Percentiles rank a stretch among this genome's conserved stretches.
Evolutionary conservation across 2,113 vertebrate genomes (phyloP).

Genomic region (Strix aluco): DNA sequence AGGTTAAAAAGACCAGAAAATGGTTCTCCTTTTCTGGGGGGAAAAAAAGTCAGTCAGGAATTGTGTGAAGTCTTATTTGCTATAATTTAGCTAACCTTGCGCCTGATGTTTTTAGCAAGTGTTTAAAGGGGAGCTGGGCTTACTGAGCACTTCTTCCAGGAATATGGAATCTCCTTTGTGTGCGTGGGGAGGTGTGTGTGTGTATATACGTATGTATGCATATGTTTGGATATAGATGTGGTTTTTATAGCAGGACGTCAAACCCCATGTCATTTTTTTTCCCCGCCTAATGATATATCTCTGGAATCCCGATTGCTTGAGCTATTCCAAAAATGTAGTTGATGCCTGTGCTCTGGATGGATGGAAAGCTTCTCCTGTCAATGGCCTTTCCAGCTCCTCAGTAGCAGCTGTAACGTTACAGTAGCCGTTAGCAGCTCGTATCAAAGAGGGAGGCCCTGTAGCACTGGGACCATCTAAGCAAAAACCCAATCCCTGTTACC

Average conservation of each 20-base stretch:
- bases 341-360: background rate
- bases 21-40: accelerated
- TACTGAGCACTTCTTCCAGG: background rate
- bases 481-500: background rate
- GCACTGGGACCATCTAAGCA: background rate
- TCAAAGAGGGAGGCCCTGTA: background rate
- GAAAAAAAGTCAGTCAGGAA: background rate
- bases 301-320: background rate
- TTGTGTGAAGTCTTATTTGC: background rate
- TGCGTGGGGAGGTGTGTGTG: background rate
- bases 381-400: background rate
- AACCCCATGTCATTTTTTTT: background rate
- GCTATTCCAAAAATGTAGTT: slow-evolving; percentile 18
- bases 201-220: accelerated
- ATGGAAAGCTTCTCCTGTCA: background rate
- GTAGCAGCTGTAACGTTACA: background rate
- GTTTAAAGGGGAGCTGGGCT: background rate
- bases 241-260: background rate
- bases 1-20: background rate
- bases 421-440: background rate
- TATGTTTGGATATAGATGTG: background rate
- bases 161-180: background rate
- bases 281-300: background rate
- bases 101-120: background rate
- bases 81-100: background rate